Base-by-base conservation (phyloP, 2,888 invertebrate genomes). In the Zygaena filipendulae region DNA sequence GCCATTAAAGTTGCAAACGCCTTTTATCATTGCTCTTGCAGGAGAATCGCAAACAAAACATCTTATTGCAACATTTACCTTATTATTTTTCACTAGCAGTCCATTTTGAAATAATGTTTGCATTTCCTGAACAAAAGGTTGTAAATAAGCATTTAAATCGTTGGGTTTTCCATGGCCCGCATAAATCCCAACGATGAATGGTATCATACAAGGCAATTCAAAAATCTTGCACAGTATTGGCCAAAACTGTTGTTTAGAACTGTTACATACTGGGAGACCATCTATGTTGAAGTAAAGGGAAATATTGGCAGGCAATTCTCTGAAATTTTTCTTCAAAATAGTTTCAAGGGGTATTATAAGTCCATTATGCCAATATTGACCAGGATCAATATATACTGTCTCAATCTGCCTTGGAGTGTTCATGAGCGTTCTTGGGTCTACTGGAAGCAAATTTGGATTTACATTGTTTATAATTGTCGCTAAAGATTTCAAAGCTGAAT, bases 41-140 rank as follows among this genome's bases (percentile, higher is more conserved):
- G 11, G 11, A 22, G 32, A 32, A 24, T 35, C 32, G 12, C 35
- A 35, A 9, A 35, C 24, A 23, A 35, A 35, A 23, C 20, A 23
- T 29, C 29, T 31, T 11, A 31, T 26, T 29, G 9, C 8, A 11
- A 16, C 21, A 6, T 4, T 16, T 16, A 4, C 16, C 4, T 16
- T 7, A 6, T 7, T 16, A 7, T 4, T 6, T 16, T 4, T 16
- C 4, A 16, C 16, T 16, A 6, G 4, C 7, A 16, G 7, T 6
- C 7, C 5, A 16, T 16, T 16, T 7, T 16, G 4, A 16, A 16
- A 7, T 6, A 16, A 7, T 16, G 4, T 7, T 16, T 16, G 4
- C 4, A 16, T 16, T 16, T 16, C 7, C 3, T 24, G 6, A 3
- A 30, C 25, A 21, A 30, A 23, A 12, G 4, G 11, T 14, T 29